These are phyloP conservation scores for Megaceryle maxima DNA, from an alignment of 2,113 vertebrate species.

Conservation along the genomic window DNA sequence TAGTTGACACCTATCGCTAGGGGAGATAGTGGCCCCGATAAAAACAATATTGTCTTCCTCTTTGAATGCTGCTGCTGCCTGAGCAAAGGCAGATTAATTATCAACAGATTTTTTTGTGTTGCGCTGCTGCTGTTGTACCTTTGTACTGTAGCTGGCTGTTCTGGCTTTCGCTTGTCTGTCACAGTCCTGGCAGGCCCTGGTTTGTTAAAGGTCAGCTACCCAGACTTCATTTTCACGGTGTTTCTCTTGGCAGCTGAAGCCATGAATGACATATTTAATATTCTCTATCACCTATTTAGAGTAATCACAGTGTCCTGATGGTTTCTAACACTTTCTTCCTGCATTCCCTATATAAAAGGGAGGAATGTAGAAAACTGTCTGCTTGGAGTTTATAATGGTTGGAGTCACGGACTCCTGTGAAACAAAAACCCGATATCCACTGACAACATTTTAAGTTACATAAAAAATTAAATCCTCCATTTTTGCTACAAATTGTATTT, in stretches of 20 bases:
- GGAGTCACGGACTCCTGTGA: background rate
- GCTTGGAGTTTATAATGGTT: background rate
- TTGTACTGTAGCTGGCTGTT: background rate
- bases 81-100: background rate
- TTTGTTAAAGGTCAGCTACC: background rate
- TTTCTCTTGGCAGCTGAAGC: background rate
- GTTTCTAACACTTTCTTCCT: background rate
- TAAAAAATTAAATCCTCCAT: background rate
- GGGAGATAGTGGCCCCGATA: background rate
- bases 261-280: background rate
- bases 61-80: background rate
- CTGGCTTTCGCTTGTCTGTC: background rate
- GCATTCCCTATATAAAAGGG: background rate
- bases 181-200: background rate
- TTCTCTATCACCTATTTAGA: background rate
- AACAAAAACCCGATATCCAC: background rate
- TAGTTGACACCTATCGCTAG: no score
- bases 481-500: background rate
- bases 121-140: background rate
- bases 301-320: background rate
- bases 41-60: background rate
- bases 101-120: background rate
- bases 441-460: background rate
- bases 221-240: rapidly evolving
- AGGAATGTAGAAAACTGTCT: background rate